Base-by-base conservation (phyloP, 2,888 invertebrate genomes). In the Sicus ferrugineus region DNA sequence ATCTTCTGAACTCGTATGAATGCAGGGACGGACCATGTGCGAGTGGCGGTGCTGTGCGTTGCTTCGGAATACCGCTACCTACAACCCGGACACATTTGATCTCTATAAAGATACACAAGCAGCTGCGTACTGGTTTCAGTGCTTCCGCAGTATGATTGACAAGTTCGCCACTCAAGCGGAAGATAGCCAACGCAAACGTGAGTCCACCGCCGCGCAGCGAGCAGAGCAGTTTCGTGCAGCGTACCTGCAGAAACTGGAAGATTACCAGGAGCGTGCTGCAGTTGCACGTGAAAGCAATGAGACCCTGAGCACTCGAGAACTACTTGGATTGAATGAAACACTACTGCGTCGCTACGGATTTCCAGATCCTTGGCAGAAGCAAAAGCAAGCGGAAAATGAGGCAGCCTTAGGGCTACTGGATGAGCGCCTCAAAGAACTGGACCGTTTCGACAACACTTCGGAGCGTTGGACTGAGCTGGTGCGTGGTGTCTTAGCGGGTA, bases 71-170 rank as follows among this genome's bases (percentile, higher is more conserved):
- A 91, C 93, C 67, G 88, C 89, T 75, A 89, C 89, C 79, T 98
- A 98, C 87, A 89, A 90, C 83, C 96, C 98, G 1, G 98, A 98
- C 84, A 95, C 96, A 34, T 91, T 96, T 74, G 96, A 98, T 86
- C 88, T 98, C 70, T 90, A 93, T 72, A 89, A 90, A 77, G 96
- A 98, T 84, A 88, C 89, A 74, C 93, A 93, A 81, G 97, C 97
- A 16, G 90, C 94, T 82, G 90, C 88, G 75, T 98, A 97, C 85
- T 98, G 98, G 98, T 88, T 98, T 59, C 89, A 91, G 73, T 96
- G 96, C 84, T 94, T 98, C 82, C 93, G 94, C 82, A 92, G 91
- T 75, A 91, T 95, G 77, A 91, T 94, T 19, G 91, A 92, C 75
- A 95, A 94, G 87, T 95, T 94, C 86, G 91, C 94, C 28, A 89